phyloP scores from a whole-genome alignment of 2,888 invertebrate species.

The Trichogramma dendrolimi region DNA sequence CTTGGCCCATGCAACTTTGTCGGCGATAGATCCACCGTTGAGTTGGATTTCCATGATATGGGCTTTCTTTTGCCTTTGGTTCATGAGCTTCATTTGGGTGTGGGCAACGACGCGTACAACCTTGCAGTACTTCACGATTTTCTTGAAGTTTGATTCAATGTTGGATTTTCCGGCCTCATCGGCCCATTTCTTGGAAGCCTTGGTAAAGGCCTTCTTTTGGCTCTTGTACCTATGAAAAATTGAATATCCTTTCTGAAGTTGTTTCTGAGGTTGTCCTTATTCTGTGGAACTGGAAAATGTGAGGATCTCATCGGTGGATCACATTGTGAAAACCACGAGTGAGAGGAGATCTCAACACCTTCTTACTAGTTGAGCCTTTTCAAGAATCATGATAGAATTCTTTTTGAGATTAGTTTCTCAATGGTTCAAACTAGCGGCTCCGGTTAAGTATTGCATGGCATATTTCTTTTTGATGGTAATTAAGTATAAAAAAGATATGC shows the following conservation, averaged over 20 bases:
- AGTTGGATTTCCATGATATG: constrained; percentile 99
- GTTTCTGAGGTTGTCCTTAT: not conserved
- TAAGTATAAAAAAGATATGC: not conserved
- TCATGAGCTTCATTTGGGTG: constrained; percentile 97
- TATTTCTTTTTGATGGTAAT: constrained; percentile 11
- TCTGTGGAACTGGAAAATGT: constrained; percentile 9
- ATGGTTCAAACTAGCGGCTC: constrained; percentile 23
- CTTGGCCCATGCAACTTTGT: constrained; percentile 96
- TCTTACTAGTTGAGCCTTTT: constrained; percentile 39
- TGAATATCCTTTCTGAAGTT: constrained; percentile 25
- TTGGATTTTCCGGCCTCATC: constrained; percentile 95
- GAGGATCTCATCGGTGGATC: constrained; percentile 41
- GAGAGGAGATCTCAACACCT: constrained; percentile 48
- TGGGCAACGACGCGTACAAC: constrained; percentile 95
- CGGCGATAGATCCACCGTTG: constrained; percentile 92
- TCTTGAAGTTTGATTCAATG: constrained; percentile 93
- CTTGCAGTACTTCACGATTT: constrained; percentile 97
- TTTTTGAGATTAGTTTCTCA: not conserved
- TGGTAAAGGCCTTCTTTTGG: constrained; percentile 99
- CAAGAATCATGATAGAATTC: not conserved
- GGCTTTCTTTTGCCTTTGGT: constrained; percentile 98
- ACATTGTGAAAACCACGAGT: constrained; percentile 25
- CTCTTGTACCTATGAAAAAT: constrained; percentile 84
- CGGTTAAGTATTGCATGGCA: constrained; percentile 28
- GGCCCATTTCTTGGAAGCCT: constrained; percentile 97